Base-by-base conservation (phyloP, 1,140 invertebrate species). In the Bombus soroeensis region DNA sequence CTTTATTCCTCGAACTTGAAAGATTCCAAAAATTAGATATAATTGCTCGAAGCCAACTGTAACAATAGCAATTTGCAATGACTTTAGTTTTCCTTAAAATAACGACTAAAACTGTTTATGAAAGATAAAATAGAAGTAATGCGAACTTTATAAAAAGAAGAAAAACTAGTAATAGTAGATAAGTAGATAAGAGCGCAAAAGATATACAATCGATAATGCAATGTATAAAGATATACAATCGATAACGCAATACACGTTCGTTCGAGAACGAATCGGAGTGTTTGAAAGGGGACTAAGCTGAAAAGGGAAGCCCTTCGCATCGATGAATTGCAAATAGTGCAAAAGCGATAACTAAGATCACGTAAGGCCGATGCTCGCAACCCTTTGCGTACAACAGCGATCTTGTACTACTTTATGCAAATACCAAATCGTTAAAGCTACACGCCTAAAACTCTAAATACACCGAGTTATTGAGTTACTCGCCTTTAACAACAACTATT, bases 241-340 rank as follows among this genome's bases (percentile, higher is more conserved):
- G 6, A 13, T 28, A 13, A 41, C 37, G 57, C 5, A 18, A 9
- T 64, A 47, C 13, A 28, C 3, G 28, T 47, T 73, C 41, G 41
- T 43, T n/a, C 32, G 70, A 53, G 68, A 80, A 64, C 64, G 85
- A 86, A 37, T 15, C 12, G 4, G 10, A 4, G 1, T 4, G 34
- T 57, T 28, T 28, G 74, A 62, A 76, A 76, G 34, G 73, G 73
- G 10, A 12, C 10, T 41, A 12, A 59, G 18, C 34, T 37, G 37
- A 37, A 62, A 59, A 76, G 75, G 37, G 75, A 77, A 77, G 18
- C 57, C 75, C 22, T 62, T 62, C 75, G 28, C 28, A 8, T 28
- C 75, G 75, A 37, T 62, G 57, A 77, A 77, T 41, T 62, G 75
- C 75, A 77, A 77, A 77, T 77, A 77, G 57, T 6, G 75, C 37